These are phyloP conservation scores for Rutilus rutilus DNA, from an alignment of 2,113 vertebrate genomes.

Conservation along the genomic window DNA sequence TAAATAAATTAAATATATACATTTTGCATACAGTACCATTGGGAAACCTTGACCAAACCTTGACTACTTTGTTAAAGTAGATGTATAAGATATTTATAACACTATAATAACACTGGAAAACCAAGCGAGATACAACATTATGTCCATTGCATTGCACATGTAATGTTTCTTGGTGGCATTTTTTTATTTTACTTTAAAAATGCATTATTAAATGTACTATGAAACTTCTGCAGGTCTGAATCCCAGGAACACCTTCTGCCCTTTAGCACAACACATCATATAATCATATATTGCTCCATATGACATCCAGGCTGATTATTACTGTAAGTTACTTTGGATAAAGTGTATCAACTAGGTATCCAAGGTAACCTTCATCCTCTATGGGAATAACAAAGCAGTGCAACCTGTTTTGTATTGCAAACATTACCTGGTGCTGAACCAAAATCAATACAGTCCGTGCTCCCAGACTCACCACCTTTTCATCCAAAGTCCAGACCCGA, in stretches of 20 bases:
- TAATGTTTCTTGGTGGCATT: background rate
- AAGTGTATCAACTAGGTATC: slow-evolving; percentile 26
- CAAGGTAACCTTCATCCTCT: slow-evolving; percentile 30
- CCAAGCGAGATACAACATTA: background rate
- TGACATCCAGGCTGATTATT: background rate
- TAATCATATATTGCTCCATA: background rate
- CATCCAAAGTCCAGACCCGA: slow-evolving; percentile 15
- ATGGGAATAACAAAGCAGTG: slow-evolving; percentile 7
- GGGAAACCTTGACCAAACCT: background rate
- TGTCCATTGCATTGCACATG: background rate
- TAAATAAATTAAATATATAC: too few species aligned
- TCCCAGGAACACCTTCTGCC: background rate
- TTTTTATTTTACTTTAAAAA: too few species aligned
- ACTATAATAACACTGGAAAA: background rate
- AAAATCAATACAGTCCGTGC: slow-evolving; percentile 31
- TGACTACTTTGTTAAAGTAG: too few species aligned
- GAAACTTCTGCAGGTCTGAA: background rate
- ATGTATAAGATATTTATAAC: too few species aligned
- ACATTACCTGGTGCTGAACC: slow-evolving; percentile 26
- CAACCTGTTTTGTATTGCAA: slow-evolving; percentile 36
- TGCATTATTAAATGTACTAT: too few species aligned
- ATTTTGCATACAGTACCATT: background rate
- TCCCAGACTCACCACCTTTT: slow-evolving; percentile 26
- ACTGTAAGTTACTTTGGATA: background rate
- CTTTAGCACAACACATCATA: background rate